phyloP scores from a whole-genome alignment of 2,888 invertebrate genomes.

The Polydrusus pterygomalis region DNA sequence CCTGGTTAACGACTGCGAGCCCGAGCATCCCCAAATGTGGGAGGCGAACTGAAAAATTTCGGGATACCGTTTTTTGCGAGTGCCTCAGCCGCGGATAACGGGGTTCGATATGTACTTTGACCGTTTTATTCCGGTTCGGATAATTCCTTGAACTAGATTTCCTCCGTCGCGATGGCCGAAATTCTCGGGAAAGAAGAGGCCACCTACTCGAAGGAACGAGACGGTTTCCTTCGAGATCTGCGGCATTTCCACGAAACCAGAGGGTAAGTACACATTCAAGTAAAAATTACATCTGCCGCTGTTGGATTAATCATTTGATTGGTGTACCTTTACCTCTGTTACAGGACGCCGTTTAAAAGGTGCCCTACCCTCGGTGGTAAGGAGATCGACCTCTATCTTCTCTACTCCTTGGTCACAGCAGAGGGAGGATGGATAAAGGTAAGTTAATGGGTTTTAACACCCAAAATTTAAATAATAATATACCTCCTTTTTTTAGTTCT shows the following conservation, averaged over 20 bases:
- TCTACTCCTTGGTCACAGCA: constrained; percentile 93
- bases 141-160: constrained; percentile 42
- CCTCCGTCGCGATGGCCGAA: constrained; percentile 75
- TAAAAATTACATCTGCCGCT: constrained; percentile 1
- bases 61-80: constrained; percentile 40
- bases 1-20: constrained; percentile 66
- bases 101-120: constrained; percentile 42
- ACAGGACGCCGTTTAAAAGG: constrained; percentile 79
- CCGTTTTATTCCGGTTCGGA: constrained; percentile 6
- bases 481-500: no score
- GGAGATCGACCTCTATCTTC: constrained; percentile 92
- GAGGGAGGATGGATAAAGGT: constrained; percentile 98
- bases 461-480: background rate
- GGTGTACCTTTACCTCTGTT: constrained; percentile 60
- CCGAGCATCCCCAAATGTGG: constrained; percentile 71
- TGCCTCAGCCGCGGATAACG: constrained; percentile 30
- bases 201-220: constrained; percentile 85
- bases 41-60: constrained; percentile 63
- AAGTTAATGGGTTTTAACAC: constrained; percentile 60
- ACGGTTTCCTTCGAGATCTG: constrained; percentile 88
- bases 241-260: constrained; percentile 93
- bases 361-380: constrained; percentile 87
- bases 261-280: constrained; percentile 80
- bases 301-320: constrained; percentile 9
- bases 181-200: constrained; percentile 81